Evolutionary conservation across 2,797 vertebrate species (phyloP), one percentile per base, ranked within the genome.

Genomic region (Crenuchus spilurus): DNA sequence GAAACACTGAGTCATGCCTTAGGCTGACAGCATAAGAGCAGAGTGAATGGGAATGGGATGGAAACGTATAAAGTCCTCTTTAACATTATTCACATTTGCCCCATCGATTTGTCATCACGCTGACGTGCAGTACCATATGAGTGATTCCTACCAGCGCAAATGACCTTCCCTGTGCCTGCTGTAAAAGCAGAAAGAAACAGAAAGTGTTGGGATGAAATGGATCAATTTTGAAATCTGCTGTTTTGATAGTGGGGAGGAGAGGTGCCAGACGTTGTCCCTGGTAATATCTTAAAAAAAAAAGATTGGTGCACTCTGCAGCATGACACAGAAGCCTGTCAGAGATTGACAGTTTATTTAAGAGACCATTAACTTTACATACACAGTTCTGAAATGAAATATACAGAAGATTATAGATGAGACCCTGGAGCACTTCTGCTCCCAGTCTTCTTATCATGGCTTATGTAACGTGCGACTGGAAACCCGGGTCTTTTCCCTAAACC

Each of bases 331-430:
- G 73, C 77, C 82, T 3, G 84, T 78, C 75, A 79, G 65, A 75
- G 87, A 92, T 89, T 92, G 92, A 92, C 92, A 91, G 87, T 91
- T 91, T 92, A 91, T 91, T 93, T 93, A 92, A 92, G 87, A 93
- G 87, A 84, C 90, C 90, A 91, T 92, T 94, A 92, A 92, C 87
- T 90, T 92, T 87, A 93, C 92, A 93, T 90, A 91, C 70, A 62
- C 85, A 80, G 76, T 85, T 87, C 81, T 70, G 76, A 84, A 85
- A 89, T 87, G 80, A 86, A 86, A 83, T 79, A 83, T 83, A 83
- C 82, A 79, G 57, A 76, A 63, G 55, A 22, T 69, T 84, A 77
- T 75, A 79, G 78, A 79, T 70, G 64, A 72, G 75, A 65, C 72
- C 88, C 82, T 48, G n/a, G 71, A 75, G 86, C 75, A 52, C 57